Base-by-base conservation (phyloP, 2,797 vertebrate genomes). In the Centroberyx gerrardi region DNA sequence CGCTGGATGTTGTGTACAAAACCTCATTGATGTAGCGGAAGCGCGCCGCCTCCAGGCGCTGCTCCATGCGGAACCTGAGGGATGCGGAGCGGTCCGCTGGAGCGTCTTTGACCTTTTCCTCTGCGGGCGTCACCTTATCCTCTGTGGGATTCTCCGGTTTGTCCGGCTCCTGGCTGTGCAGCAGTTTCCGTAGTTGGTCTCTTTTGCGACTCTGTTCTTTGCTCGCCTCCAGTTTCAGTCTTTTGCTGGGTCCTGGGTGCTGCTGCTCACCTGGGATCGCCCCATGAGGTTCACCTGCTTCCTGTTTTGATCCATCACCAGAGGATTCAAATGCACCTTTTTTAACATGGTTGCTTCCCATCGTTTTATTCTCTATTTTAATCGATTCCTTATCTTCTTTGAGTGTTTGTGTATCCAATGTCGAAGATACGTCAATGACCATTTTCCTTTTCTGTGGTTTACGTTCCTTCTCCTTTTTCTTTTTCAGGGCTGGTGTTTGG, bases 21-120 rank as follows among this genome's bases (percentile, higher is more conserved):
- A 95, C 91, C 76, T 99, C 94, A 1, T 98, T 99, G 49, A 99
- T 96, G 88, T 95, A 97, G 36, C 98, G 97, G 93, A 99, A 99
- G 10, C 95, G 96, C 0, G 96, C 97, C 0, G 95, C 88, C n/a
- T 96, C 95, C 74, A 99, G 85, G 0, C 96, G 94, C 60, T 95
- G 94, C 81, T 95, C 92, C 97, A 98, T 97, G 22, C 95, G 95
- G 0, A 86, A 85, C n/a, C 97, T 93, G 59, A 97, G 87, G 0
- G 86, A 87, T 13, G 80, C 85, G 0, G 96, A 94, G 72, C 90
- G 90, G 63, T 94, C 91, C 7, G 15, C 10, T 0, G 53, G 27
- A 53, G 9, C 5, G 48, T 5, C 76, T 14, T 59, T 27, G 13
- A 40, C 76, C 59, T 87, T 78, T 2, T 84, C 63, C 15, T 70